Conservation (phyloP, 2,888 invertebrate genomes). For the Anodontia alba region DNA sequence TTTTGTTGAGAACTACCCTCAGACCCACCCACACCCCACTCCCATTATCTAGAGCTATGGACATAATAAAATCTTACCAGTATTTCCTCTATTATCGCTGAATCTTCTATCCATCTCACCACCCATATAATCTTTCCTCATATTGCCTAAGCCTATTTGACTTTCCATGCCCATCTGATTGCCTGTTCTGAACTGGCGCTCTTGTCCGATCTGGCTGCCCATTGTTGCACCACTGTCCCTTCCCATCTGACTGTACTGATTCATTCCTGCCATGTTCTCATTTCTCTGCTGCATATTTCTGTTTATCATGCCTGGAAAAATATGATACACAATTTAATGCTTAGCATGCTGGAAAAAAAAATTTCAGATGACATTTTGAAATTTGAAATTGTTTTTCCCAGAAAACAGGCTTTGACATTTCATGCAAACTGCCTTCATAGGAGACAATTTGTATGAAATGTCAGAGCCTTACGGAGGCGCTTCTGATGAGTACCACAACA, state of each 20-base stretch:
- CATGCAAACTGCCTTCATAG: no score
- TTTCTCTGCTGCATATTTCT: background rate
- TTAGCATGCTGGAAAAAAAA: no score
- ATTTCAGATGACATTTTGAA: no score
- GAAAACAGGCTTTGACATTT: no score
- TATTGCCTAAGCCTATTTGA: background rate
- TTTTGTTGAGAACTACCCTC: no score
- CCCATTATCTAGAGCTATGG: no score
- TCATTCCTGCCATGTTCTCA: background rate
- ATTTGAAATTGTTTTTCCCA: no score
- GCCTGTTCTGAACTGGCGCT: background rate
- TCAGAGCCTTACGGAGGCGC: no score
- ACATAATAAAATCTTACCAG: background rate
- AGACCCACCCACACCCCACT: no score
- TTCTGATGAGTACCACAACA: no score
- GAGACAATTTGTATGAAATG: no score
- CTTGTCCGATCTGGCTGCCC: background rate
- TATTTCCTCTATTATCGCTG: background rate
- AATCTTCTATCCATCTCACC: background rate
- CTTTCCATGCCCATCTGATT: background rate
- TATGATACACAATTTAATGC: no score
- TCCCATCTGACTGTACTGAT: background rate
- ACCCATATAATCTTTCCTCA: background rate
- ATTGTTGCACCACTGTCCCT: background rate
- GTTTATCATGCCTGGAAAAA: background rate